Conservation (phyloP, 2,113 vertebrate species). For the Promerops cafer region DNA sequence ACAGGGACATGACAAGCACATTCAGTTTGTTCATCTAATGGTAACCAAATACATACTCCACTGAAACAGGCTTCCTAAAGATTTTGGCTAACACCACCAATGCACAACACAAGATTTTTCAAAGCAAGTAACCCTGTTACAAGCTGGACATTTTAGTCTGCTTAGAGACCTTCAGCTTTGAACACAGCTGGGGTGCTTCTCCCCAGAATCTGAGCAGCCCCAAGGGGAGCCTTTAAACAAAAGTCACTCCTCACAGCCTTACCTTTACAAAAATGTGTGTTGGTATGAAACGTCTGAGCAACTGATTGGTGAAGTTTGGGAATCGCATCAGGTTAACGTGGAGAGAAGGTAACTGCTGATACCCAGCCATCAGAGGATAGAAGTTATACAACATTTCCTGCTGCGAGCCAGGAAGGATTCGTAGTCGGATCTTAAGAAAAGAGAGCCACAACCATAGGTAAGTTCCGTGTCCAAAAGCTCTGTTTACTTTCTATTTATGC, state of each 20-base stretch:
- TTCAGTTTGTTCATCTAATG: background rate
- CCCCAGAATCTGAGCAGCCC: background rate
- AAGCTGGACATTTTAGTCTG: background rate
- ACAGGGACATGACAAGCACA: background rate
- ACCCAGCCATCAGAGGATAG: conserved; percentile 95
- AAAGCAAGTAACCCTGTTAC: background rate
- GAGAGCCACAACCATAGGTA: background rate
- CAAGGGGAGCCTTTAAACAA: background rate
- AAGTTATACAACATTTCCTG: conserved; percentile 97
- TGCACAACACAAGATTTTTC: background rate
- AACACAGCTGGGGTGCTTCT: background rate
- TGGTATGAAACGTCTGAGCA: conserved; percentile 87
- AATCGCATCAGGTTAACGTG: conserved; percentile 84
- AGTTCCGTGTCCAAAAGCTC: background rate
- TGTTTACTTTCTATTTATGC: background rate
- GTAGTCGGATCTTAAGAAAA: conserved; percentile 82
- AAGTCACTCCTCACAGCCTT: background rate
- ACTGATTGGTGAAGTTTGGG: conserved; percentile 77
- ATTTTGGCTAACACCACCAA: background rate
- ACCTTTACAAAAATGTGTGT: conserved; percentile 97
- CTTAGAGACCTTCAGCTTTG: background rate
- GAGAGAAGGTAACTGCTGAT: conserved; percentile 90
- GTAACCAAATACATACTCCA: background rate
- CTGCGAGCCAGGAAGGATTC: conserved; percentile 86
- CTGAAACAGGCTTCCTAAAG: background rate